Base-by-base conservation (phyloP, 2,797 vertebrate species). In the Notolabrus celidotus region DNA sequence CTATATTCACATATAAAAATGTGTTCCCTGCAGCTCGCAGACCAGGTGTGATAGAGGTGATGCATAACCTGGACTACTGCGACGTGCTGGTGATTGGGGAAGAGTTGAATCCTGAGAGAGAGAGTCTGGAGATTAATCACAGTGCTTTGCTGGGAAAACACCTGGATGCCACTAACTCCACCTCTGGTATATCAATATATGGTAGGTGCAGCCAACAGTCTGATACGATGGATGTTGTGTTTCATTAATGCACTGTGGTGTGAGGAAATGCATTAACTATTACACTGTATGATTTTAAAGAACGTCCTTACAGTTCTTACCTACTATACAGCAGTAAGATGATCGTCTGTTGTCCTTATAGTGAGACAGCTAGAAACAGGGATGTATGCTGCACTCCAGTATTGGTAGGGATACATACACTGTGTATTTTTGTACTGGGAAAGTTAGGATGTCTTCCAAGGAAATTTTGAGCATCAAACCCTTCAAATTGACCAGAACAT, bases 11-110 rank as follows among this genome's bases (percentile, higher is more conserved):
- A 16, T 1, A 6, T 27, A 15, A 53, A 16, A n/a, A 3, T 23
- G 33, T 27, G 20, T 9, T 15, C 1, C 62, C 20, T 64, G 3
- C 83, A 99, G 97, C 62, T 62, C 93, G 71, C 45, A 94, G 95
- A 52, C 89, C 95, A 45, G 86, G 92, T 46, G 86, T 96, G 70
- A 90, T 94, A 78, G 96, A 99, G 85, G 94, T 96, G 87, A 95
- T 98, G 83, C 97, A 99, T 82, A 97, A 96, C 89, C 90, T 99
- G 88, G 98, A 99, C 88, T 98, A 97, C 90, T 99, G 98, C 85
- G 97, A 99, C 53, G 91, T 99, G 82, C 84, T 98, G 92, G 95
- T 99, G 45, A 95, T 96, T 52, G 97, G 96, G 1, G 91, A 97
- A 36, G 97, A 99, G 75, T 86, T 99, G 62, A 92, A 96, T 80